Evolutionary conservation across 2,888 invertebrate genomes (phyloP), one percentile per base, ranked within the genome.

Genomic region (Rhagonycha lutea): DNA sequence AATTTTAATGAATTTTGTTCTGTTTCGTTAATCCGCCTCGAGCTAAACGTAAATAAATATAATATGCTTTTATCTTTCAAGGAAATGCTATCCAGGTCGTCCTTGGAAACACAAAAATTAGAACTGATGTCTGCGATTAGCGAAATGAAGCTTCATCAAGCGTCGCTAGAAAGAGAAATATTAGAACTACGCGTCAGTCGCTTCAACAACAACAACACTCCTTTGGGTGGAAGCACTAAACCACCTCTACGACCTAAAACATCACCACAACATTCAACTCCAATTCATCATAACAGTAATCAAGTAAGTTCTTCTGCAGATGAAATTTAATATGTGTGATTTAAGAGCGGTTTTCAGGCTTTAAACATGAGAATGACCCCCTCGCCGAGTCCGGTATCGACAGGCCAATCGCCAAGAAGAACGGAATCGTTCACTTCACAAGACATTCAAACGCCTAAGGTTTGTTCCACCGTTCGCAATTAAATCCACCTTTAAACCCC

Each of bases 121-220:
- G 98, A 98, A 88, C 89, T 99, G 80, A 91, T 98, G 89, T 96
- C 96, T 61, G 96, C 98, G 82, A 91, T 99, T 81, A 97, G 98
- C 78, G 97, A 97, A 86, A 91, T 98, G 81, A 96, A 98, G 84
- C 89, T 98, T 78, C 94, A 95, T 81, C 93, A 95, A 80, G 94
- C 95, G 5, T 93, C 95, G 47, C 90, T 97, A 70, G 98, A 98
- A 86, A 92, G 96, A 75, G 98, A 98, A 81, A 94, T 96, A 83
- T 86, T 94, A 71, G 95, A 97, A 83, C 90, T 97, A 70, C 91
- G 94, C 72, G 87, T 85, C 73, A 88, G 85, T 81, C 87, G 87
- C 70, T 86, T 85, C 80, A 87, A 87, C 76, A 84, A 83, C 72
- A 83, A 84, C 68, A 76, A 80, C 63, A 84, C 82, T 62, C 83